A percentile compares a stretch with the other conserved stretches of the same genome.
Conservation (phyloP, 2,113 vertebrate genomes). For the Willisornis vidua region DNA sequence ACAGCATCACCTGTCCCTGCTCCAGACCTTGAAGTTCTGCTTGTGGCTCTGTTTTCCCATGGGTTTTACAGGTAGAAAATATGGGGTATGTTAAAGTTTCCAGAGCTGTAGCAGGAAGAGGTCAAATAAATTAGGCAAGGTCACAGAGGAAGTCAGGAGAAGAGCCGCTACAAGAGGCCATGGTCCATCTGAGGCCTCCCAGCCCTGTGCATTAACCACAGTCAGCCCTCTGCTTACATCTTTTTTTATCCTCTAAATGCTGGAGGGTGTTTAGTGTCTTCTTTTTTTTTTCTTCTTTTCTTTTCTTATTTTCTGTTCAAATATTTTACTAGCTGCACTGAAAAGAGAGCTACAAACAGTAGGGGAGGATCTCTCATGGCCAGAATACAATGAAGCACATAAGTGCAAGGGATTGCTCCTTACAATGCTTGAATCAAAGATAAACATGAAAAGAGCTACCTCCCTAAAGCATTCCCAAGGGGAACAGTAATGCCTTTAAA, state of each 20-base stretch:
- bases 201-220: constrained; percentile 28
- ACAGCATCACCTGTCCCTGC: neutral
- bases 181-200: neutral
- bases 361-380: constrained; percentile 51
- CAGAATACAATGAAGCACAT: constrained; percentile 39
- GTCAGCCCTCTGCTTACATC: neutral
- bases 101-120: neutral
- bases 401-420: constrained; percentile 55
- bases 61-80: neutral
- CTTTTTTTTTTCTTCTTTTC: neutral
- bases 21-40: neutral
- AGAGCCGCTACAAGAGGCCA: neutral
- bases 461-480: constrained; percentile 39
- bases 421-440: constrained; percentile 63
- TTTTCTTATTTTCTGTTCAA: neutral
- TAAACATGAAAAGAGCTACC: constrained; percentile 55
- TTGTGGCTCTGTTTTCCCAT: neutral
- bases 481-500: constrained; percentile 11
- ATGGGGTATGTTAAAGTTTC: neutral
- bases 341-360: constrained; percentile 61
- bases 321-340: constrained; percentile 55
- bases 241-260: constrained; percentile 33
- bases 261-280: constrained; percentile 35
- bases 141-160: neutral
- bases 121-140: neutral